Percentiles rank a stretch among this genome's conserved stretches.
These are phyloP conservation scores for Euleptes europaea DNA, from an alignment of 2,113 vertebrate species.

Conservation along the genomic window DNA sequence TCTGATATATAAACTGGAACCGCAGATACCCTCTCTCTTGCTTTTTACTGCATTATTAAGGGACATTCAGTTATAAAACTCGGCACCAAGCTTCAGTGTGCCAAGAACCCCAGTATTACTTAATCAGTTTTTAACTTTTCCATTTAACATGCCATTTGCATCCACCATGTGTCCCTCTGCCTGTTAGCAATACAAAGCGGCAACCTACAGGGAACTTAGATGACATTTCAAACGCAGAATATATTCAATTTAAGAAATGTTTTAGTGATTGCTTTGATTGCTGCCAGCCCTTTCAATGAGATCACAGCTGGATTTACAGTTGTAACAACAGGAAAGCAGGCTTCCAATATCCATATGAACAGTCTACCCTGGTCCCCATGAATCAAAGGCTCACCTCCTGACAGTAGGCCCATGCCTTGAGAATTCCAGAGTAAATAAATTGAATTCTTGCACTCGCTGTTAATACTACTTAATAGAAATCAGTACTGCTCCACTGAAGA, in stretches of 20 bases:
- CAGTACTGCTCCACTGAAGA: neutral
- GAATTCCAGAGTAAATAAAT: slow-evolving; percentile 3
- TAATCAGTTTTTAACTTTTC: neutral
- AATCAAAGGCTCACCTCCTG: neutral
- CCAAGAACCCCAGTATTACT: neutral
- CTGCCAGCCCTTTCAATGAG: neutral
- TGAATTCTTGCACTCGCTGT: neutral
- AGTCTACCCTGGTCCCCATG: neutral
- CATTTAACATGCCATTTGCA: slow-evolving; percentile 38
- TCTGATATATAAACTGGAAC: neutral
- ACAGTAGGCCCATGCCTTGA: neutral
- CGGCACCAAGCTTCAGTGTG: neutral
- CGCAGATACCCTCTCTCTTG: neutral
- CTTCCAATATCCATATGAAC: neutral
- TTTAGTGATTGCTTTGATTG: slow-evolving; percentile 28
- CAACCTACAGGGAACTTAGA: slow-evolving; percentile 19
- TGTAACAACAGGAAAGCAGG: slow-evolving; percentile 10
- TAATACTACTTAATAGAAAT: slow-evolving; percentile 5
- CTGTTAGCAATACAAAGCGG: slow-evolving; percentile 24
- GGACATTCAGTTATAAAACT: neutral
- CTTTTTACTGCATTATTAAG: neutral
- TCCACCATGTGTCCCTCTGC: rapidly evolving
- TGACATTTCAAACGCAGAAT: slow-evolving; percentile 15
- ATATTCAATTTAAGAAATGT: neutral
- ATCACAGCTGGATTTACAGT: slow-evolving; percentile 22